Percentiles rank a stretch among this genome's conserved stretches.
Conservation (phyloP, 2,797 vertebrate genomes). For the Myotis planiceps region DNA sequence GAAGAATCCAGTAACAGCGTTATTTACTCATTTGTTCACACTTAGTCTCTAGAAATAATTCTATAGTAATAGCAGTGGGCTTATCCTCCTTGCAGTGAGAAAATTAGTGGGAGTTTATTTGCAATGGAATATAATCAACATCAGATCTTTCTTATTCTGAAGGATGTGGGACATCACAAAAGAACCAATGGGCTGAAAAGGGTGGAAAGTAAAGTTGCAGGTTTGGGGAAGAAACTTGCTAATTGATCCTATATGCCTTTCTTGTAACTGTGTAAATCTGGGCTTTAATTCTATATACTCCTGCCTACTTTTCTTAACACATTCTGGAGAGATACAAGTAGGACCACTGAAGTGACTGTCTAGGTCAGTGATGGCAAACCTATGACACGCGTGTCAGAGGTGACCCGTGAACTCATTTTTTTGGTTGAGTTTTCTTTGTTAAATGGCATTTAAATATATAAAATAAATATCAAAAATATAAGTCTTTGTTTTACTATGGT, state of each 20-base stretch:
- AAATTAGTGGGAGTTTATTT: slow-evolving; percentile 1
- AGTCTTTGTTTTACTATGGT: too few species aligned
- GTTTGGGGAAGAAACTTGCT: neutral
- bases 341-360: neutral
- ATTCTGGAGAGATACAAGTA: neutral
- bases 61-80: neutral
- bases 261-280: neutral
- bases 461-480: too few species aligned
- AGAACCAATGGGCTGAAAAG: neutral
- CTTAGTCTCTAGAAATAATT: neutral
- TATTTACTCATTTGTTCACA: neutral
- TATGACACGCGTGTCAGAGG: too few species aligned
- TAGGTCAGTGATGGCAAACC: neutral
- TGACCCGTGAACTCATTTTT: too few species aligned
- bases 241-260: neutral
- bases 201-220: neutral
- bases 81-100: neutral
- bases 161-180: neutral
- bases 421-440: too few species aligned
- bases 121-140: neutral
- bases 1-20: neutral
- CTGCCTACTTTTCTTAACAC: neutral
- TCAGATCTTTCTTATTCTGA: neutral
- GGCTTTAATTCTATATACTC: neutral
- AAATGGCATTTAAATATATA: too few species aligned